Evolutionary conservation across 2,113 vertebrate genomes (phyloP).

Genomic region (Dermatemys mawii): DNA sequence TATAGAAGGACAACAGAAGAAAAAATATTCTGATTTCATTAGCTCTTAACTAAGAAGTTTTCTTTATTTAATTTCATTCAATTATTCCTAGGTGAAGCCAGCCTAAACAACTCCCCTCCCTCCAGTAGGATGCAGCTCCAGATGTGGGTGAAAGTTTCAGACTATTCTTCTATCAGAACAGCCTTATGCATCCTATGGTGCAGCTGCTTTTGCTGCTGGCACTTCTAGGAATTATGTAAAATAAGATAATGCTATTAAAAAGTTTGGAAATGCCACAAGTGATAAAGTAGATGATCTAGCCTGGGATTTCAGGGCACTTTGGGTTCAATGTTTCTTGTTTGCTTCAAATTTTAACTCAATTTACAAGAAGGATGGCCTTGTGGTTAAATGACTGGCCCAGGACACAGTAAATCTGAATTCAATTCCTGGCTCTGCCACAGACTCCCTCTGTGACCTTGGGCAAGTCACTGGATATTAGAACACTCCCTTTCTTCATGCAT

Average conservation of each 20-base stretch:
- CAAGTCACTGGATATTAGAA: background rate
- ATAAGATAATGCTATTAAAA: background rate
- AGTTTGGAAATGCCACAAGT: background rate
- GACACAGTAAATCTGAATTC: background rate
- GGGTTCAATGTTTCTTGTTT: background rate
- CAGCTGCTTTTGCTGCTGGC: background rate
- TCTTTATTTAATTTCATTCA: background rate
- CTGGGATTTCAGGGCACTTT: background rate
- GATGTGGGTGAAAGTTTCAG: no score
- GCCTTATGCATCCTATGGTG: background rate
- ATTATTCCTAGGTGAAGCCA: background rate
- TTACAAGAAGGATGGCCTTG: background rate
- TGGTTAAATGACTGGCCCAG: background rate
- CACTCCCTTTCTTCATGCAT: background rate
- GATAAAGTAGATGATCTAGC: background rate
- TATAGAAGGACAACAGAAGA: background rate
- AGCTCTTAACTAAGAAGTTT: background rate
- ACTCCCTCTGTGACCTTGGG: background rate
- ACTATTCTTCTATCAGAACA: background rate
- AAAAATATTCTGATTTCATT: background rate
- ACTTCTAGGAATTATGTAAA: background rate
- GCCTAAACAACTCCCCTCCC: background rate
- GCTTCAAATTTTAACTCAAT: background rate
- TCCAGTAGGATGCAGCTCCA: background rate
- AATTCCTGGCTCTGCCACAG: background rate